Conservation (phyloP, 2,888 invertebrate genomes). For the Acronicta leporina region DNA sequence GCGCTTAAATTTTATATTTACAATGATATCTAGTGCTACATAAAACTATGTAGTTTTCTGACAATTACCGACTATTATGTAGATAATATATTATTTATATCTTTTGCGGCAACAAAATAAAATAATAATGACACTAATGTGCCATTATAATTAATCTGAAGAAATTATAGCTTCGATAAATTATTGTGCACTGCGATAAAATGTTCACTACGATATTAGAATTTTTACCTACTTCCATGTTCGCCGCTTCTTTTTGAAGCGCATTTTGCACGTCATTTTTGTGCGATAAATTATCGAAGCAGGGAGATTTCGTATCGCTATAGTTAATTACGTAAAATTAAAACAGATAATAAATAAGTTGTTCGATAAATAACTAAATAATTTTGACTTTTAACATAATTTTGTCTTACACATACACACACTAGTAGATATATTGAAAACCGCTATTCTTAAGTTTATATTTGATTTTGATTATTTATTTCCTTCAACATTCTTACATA, state of each 20-base stretch:
- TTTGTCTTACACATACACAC: not conserved
- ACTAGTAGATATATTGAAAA: slow-evolving; percentile 11
- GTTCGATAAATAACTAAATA: slow-evolving; percentile 23
- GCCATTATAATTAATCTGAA: not conserved
- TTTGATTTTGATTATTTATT: slow-evolving; percentile 27
- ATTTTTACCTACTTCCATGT: not conserved
- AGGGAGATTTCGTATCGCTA: not conserved
- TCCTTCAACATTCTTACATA: slow-evolving; percentile 20
- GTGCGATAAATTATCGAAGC: not conserved
- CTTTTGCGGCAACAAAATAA: no score
- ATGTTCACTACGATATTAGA: not conserved
- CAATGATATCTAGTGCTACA: slow-evolving; percentile 66
- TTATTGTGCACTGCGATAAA: not conserved
- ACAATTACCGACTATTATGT: slow-evolving; percentile 4
- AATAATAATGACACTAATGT: not conserved
- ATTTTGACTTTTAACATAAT: slow-evolving; percentile 25
- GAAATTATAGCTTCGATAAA: not conserved
- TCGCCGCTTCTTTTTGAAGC: not conserved
- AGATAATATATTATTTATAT: no score
- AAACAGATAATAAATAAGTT: not conserved
- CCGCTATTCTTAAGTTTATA: slow-evolving; percentile 9
- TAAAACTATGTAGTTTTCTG: slow-evolving; percentile 72
- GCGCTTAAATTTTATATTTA: slow-evolving; percentile 47
- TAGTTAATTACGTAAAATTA: not conserved
- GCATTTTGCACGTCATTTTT: not conserved